A percentile compares a stretch with the other conserved stretches of the same genome.
These are phyloP conservation scores for Calameuta pallipes DNA, from an alignment of 2,888 invertebrate species.

Conservation along the genomic window DNA sequence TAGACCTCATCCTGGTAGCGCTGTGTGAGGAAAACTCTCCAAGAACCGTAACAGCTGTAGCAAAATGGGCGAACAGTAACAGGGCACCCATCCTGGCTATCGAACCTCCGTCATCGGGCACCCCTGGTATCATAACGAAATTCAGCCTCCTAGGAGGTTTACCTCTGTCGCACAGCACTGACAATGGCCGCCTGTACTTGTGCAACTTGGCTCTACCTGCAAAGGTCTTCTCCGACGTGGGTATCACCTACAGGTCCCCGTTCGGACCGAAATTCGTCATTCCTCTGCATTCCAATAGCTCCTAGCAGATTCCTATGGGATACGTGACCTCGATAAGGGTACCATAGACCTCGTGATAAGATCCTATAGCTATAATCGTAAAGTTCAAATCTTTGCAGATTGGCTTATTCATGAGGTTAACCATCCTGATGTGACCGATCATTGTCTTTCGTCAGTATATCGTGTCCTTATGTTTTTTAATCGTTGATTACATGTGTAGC, in stretches of 20 bases:
- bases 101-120: constrained; percentile 80
- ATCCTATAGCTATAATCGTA: background rate
- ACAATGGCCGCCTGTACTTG: constrained; percentile 82
- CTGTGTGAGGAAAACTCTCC: constrained; percentile 68
- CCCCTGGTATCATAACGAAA: constrained; percentile 72
- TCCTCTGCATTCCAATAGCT: constrained; percentile 71
- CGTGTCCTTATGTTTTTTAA: background rate
- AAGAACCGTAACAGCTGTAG: constrained; percentile 68
- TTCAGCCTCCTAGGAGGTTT: constrained; percentile 79
- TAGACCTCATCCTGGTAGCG: constrained; percentile 71
- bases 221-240: constrained; percentile 79
- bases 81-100: constrained; percentile 80
- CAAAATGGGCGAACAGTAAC: constrained; percentile 77
- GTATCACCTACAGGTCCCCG: constrained; percentile 85
- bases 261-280: constrained; percentile 87
- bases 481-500: background rate
- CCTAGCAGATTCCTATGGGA: constrained; percentile 51
- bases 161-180: constrained; percentile 74
- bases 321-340: constrained; percentile 19
- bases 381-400: background rate
- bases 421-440: background rate
- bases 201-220: constrained; percentile 87
- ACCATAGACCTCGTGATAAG: background rate
- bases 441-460: background rate
- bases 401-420: background rate